Evolutionary conservation across 2,888 invertebrate species (phyloP).

Genomic region (Desoria tigrina): DNA sequence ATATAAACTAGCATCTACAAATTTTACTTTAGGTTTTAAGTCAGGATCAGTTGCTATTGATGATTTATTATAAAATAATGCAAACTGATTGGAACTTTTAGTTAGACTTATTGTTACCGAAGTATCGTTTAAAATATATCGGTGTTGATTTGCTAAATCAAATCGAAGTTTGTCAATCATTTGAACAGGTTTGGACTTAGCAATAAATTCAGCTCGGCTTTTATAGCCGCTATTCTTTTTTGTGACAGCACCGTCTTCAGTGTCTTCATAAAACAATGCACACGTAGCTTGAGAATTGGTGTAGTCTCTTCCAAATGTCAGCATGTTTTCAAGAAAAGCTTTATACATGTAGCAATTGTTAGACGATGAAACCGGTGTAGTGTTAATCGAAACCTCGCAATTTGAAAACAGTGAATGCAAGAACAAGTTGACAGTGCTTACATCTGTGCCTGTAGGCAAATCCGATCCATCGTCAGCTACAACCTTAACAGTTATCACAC

Average conservation of each 20-base stretch:
- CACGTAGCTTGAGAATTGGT: slow-evolving; percentile 22
- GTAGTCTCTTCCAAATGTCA: slow-evolving; percentile 19
- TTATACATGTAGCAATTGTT: slow-evolving; percentile 30
- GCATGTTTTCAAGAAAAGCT: slow-evolving; percentile 21
- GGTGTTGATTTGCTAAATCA: slow-evolving; percentile 33
- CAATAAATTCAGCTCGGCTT: slow-evolving; percentile 18
- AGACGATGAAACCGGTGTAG: slow-evolving; percentile 15
- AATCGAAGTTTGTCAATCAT: slow-evolving; percentile 35
- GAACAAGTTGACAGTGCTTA: slow-evolving; percentile 17
- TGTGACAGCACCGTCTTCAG: not conserved
- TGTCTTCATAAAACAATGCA: slow-evolving; percentile 32
- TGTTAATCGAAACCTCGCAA: slow-evolving; percentile 25
- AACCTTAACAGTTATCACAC: slow-evolving; percentile 22
- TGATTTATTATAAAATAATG: slow-evolving; percentile 17
- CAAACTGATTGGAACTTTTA: slow-evolving; percentile 30
- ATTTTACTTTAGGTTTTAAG: slow-evolving; percentile 31
- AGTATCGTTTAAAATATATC: slow-evolving; percentile 41
- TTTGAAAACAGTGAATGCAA: slow-evolving; percentile 31
- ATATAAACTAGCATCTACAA: slow-evolving; percentile 45
- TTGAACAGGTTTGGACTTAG: slow-evolving; percentile 26
- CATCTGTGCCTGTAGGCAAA: slow-evolving; percentile 6
- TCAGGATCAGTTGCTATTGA: not conserved
- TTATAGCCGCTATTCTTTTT: slow-evolving; percentile 26
- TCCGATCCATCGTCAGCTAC: slow-evolving; percentile 11
- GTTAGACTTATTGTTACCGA: slow-evolving; percentile 31